phyloP scores from a whole-genome alignment of 2,888 invertebrate species.

The Rhodophaea formosa region DNA sequence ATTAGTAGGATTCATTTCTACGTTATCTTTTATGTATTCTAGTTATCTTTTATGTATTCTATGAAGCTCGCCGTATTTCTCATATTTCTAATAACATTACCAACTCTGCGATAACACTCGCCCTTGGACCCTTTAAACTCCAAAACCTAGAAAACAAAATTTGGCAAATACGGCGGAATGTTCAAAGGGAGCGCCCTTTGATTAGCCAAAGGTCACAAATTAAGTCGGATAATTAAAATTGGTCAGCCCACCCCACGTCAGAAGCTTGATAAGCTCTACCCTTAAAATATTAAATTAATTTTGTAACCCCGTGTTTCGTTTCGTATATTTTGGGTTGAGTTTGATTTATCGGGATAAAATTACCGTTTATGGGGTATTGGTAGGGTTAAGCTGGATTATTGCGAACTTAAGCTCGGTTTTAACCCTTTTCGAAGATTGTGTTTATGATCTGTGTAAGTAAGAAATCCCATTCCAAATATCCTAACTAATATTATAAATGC shows the following conservation, averaged over 20 bases:
- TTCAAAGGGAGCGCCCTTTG: conserved; percentile 26
- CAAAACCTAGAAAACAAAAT: neutral
- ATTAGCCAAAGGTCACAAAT: conserved; percentile 32
- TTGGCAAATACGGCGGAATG: neutral
- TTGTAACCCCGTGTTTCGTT: conserved; percentile 21
- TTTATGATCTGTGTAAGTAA: neutral
- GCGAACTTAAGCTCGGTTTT: neutral
- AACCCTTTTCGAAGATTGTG: neutral
- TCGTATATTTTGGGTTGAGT: conserved; percentile 5
- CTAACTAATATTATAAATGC: no score
- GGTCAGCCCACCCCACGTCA: conserved; percentile 31
- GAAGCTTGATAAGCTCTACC: conserved; percentile 30
- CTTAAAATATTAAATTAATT: conserved; percentile 39
- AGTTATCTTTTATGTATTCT: neutral
- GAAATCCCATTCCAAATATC: no score
- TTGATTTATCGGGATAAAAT: conserved; percentile 13
- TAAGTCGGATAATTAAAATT: conserved; percentile 42
- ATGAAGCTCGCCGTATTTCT: neutral
- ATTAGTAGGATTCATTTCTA: no score
- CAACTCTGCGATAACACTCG: neutral
- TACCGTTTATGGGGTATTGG: neutral
- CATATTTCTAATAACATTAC: neutral
- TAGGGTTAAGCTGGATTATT: neutral
- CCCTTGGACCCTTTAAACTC: neutral
- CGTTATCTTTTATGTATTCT: no score